Base-by-base conservation (phyloP, 2,888 invertebrate species). In the Drosophila fungiperda region DNA sequence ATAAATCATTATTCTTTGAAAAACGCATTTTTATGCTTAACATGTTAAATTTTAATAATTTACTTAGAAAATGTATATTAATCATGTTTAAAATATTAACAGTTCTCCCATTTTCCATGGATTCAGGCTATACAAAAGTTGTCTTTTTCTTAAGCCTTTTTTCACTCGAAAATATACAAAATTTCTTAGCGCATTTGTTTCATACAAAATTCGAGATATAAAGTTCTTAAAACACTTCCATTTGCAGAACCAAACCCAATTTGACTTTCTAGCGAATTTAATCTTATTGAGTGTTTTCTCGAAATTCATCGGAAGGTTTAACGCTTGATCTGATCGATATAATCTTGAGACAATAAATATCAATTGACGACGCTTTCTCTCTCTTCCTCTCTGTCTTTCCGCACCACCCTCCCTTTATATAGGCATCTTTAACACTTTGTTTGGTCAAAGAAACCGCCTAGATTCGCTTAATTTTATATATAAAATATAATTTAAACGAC, bases 301-400 rank as follows among this genome's bases (percentile, higher is more conserved):
- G 3, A 45, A 58, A 38, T 70, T 42, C 45, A 4, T 0, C 20
- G 61, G 62, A 79, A 64, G 9, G 38, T 53, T 76, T 53, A 57
- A 61, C 42, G 38, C 42, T 62, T 29, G 49, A 23, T 45, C 32
- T 40, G 23, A 61, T 64, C 40, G 55, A 78, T 67, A 60, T 55
- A 45, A 68, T 68, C 68, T 59, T 35, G 11, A 53, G 40, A 32
- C 65, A 73, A 78, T 78, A 68, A 78, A 82, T 65, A 65, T 36
- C 61, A 78, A 78, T 78, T 78, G 64, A 68, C 72, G 78, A 7
- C 15, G 23, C n/a, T 29, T 29, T 35, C 17, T 42, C 38, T 53
- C 15, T 55, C 17, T 29, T n/a, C 11, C 12, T 15, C n/a, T 3
- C n/a, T 3, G 12, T 35, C 29, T 70, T 11, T 38, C 38, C 8